Evolutionary conservation across 2,888 invertebrate genomes (phyloP).

Genomic region (Sarcophaga rosellei): DNA sequence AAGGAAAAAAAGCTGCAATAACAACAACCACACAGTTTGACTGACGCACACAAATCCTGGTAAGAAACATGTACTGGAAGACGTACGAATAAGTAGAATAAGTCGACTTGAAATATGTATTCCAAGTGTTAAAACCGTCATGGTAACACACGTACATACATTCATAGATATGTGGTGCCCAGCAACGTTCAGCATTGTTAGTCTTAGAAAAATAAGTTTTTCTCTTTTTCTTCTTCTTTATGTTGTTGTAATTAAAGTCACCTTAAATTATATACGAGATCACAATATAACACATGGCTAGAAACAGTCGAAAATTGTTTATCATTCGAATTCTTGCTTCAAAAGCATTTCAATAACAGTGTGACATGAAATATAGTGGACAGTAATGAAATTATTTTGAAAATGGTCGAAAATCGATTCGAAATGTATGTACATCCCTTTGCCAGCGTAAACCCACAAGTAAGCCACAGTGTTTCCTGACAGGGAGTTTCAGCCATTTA

Average conservation of each 20-base stretch:
- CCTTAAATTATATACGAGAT: slow-evolving; percentile 22
- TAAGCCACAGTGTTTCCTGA: too few species aligned
- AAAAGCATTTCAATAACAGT: not conserved
- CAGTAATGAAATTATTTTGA: too few species aligned
- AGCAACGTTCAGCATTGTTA: not conserved
- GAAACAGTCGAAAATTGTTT: slow-evolving; percentile 1
- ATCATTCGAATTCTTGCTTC: not conserved
- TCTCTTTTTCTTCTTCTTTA: too few species aligned
- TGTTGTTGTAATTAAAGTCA: slow-evolving; percentile 1
- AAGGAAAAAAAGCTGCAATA: not conserved
- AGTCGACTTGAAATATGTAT: slow-evolving; percentile 6
- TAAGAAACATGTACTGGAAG: not conserved
- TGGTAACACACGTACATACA: slow-evolving; percentile 23
- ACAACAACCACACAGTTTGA: not conserved
- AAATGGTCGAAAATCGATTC: too few species aligned
- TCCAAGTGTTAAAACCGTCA: slow-evolving; percentile 19
- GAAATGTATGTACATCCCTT: too few species aligned
- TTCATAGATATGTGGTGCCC: not conserved
- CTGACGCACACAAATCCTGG: slow-evolving; percentile 1
- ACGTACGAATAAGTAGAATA: not conserved
- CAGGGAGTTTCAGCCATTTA: too few species aligned
- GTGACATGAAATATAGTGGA: too few species aligned
- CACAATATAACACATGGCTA: not conserved
- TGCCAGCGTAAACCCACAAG: too few species aligned
- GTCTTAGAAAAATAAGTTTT: not conserved